Conservation (phyloP, 2,888 invertebrate species). For the Nomada fabriciana region DNA sequence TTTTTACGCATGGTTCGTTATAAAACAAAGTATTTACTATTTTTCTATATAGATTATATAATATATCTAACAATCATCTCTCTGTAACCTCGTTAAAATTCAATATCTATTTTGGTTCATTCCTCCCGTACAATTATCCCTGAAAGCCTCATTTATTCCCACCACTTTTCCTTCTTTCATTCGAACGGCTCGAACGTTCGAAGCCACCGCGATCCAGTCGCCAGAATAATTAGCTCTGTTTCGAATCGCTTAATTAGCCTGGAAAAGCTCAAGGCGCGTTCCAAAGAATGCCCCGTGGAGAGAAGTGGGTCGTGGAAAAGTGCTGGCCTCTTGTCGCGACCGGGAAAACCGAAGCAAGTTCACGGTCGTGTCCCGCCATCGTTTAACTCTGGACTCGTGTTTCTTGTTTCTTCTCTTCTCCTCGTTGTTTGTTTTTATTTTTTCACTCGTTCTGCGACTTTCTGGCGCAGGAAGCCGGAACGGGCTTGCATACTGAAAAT, state of each 20-base stretch:
- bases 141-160: no score
- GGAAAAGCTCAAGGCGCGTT: slow-evolving; percentile 6
- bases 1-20: no score
- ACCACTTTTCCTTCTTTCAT: not conserved
- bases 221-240: slow-evolving; percentile 39
- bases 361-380: slow-evolving; percentile 29
- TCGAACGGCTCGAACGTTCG: not conserved
- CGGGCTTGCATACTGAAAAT: not conserved
- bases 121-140: not conserved
- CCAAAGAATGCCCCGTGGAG: not conserved
- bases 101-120: not conserved
- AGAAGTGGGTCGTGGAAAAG: slow-evolving; percentile 39
- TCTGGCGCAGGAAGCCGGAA: not conserved
- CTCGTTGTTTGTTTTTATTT: no score
- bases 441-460: no score
- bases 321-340: not conserved
- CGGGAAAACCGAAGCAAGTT: slow-evolving; percentile 37
- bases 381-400: not conserved
- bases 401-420: not conserved
- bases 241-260: slow-evolving; percentile 42
- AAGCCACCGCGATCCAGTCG: not conserved
- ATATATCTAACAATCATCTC: no score
- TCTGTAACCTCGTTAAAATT: no score
- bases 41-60: no score
- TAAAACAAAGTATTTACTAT: no score